A percentile compares a stretch with the other conserved stretches of the same genome.
Conservation (phyloP, 2,113 vertebrate species). For the Calyptomena viridis region DNA sequence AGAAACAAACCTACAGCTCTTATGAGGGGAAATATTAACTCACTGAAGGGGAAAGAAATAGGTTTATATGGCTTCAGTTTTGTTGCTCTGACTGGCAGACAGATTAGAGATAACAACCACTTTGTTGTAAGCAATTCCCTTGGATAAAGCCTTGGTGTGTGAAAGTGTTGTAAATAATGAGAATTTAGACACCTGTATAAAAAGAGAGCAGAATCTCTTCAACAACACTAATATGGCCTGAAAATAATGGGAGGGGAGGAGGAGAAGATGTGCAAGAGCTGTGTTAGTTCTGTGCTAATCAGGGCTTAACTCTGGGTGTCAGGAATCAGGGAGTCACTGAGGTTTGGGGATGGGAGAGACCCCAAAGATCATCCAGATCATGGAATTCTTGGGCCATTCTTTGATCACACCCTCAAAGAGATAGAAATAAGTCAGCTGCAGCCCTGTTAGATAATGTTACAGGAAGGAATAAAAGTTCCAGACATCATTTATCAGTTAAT, state of each 20-base stretch:
- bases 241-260: not conserved
- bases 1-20: not conserved
- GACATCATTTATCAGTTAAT: not conserved
- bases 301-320: not conserved
- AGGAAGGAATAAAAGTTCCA: no score
- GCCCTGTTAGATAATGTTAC: no score
- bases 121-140: slow-evolving; percentile 30
- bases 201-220: not conserved
- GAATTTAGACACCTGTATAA: not conserved
- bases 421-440: no score
- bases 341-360: not conserved
- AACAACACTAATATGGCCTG: not conserved
- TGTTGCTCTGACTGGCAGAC: slow-evolving; percentile 11
- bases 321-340: not conserved
- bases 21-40: not conserved
- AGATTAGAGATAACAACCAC: slow-evolving; percentile 41
- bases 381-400: no score
- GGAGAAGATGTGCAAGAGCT: not conserved
- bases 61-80: not conserved
- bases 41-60: not conserved
- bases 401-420: no score
- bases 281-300: not conserved
- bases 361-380: not conserved
- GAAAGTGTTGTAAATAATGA: not conserved
- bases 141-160: slow-evolving; percentile 24